Evolutionary conservation across 2,113 vertebrate genomes (phyloP).

Genomic region (Pogonocichla stellata): DNA sequence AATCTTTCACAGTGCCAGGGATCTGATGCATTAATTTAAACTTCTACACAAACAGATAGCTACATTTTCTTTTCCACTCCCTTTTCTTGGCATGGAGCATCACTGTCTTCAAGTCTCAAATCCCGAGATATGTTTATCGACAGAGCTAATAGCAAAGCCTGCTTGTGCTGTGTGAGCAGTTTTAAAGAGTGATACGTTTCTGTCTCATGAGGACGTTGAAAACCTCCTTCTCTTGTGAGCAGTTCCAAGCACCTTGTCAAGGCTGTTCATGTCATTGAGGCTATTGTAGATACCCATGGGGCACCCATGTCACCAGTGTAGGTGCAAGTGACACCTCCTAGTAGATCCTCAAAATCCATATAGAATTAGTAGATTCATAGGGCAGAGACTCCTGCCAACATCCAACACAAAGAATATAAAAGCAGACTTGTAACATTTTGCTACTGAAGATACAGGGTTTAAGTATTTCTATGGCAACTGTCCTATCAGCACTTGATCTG

Average conservation of each 20-base stretch:
- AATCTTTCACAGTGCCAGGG: background rate
- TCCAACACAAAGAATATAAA: background rate
- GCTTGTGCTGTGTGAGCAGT: background rate
- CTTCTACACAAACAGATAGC: constrained; percentile 19
- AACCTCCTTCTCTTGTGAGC: background rate
- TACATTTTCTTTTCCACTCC: constrained; percentile 8
- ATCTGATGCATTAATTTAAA: constrained; percentile 5
- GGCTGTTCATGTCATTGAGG: background rate
- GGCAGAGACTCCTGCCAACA: background rate
- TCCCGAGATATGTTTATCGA: background rate
- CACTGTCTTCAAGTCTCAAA: background rate
- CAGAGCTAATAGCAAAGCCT: constrained; percentile 25
- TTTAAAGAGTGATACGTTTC: background rate
- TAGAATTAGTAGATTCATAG: background rate
- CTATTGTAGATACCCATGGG: background rate
- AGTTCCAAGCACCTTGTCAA: background rate
- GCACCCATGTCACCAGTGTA: background rate
- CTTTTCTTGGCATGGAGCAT: background rate
- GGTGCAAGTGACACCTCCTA: background rate
- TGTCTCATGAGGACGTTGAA: background rate
- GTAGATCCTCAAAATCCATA: background rate
- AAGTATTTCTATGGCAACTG: background rate
- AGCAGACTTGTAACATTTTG: background rate
- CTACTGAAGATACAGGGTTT: background rate
- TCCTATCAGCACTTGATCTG: background rate